These are phyloP conservation scores for Eupithecia subumbrata DNA, from an alignment of 2,888 invertebrate species.

Conservation along the genomic window DNA sequence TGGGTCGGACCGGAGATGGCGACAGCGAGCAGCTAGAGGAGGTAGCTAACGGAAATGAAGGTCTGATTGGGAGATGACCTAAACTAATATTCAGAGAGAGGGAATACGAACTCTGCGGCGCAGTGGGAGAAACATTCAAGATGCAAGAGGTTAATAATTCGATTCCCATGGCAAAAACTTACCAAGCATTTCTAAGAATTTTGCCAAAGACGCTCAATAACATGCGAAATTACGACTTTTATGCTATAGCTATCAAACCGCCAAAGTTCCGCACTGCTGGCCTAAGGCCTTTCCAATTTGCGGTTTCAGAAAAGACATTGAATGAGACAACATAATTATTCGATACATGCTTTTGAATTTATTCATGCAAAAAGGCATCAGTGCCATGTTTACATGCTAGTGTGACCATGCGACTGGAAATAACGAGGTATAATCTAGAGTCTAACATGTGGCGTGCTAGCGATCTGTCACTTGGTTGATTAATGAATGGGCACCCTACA, in stretches of 20 bases:
- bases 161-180: not conserved
- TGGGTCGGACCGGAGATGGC: constrained; percentile 31
- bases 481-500: constrained; percentile 65
- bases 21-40: constrained; percentile 12
- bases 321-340: constrained; percentile 3
- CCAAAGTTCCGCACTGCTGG: not conserved
- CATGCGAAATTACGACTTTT: not conserved
- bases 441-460: constrained; percentile 62
- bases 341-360: constrained; percentile 12
- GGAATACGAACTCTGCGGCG: not conserved
- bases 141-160: not conserved
- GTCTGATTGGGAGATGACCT: constrained; percentile 34
- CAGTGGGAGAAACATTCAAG: not conserved
- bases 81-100: constrained; percentile 28
- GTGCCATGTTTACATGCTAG: constrained; percentile 41
- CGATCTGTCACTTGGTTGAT: constrained; percentile 74
- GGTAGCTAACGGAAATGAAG: constrained; percentile 30
- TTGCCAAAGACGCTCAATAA: not conserved
- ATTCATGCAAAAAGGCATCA: constrained; percentile 33
- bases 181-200: not conserved
- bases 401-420: constrained; percentile 60
- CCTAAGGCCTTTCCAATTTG: not conserved
- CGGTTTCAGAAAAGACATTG: not conserved
- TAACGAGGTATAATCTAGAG: constrained; percentile 65
- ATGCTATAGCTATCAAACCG: not conserved